Conservation (phyloP, 2,888 invertebrate genomes). For the Tachina grossa region DNA sequence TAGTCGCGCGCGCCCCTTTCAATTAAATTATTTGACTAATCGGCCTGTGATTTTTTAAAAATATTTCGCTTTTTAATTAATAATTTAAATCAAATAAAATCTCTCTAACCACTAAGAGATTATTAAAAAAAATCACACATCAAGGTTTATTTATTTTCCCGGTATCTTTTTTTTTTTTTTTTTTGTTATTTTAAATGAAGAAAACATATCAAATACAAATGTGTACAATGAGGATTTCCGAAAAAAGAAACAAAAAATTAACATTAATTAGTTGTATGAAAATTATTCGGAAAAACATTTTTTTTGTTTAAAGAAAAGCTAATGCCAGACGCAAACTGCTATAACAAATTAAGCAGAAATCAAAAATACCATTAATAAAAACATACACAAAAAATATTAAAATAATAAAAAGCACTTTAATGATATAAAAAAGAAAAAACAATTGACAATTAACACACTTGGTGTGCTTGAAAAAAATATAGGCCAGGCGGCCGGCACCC, state of each 20-base stretch:
- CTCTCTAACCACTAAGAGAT: not conserved
- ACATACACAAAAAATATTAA: conserved; percentile 4
- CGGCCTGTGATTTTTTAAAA: not conserved
- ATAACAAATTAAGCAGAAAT: conserved; percentile 42
- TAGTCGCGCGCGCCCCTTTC: not conserved
- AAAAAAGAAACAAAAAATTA: conserved; percentile 5
- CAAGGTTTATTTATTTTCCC: conserved; percentile 29
- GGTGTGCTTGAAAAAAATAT: not conserved
- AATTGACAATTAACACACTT: conserved; percentile 63
- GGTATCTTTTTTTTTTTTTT: not conserved
- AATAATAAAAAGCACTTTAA: conserved; percentile 31
- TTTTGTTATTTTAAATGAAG: conserved; percentile 48
- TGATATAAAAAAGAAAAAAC: not conserved
- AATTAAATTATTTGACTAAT: not conserved
- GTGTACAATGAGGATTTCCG: conserved; percentile 41
- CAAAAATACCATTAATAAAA: conserved; percentile 14
- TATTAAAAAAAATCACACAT: conserved; percentile 7
- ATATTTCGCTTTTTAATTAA: not conserved
- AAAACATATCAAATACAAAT: conserved; percentile 19
- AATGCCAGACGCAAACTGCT: not conserved
- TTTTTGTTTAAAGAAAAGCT: not conserved
- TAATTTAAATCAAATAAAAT: conserved; percentile 32
- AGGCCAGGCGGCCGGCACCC: not conserved
- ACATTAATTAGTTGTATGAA: not conserved
- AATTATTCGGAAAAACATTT: not conserved